These are phyloP conservation scores for Heliconius ethilla DNA, from an alignment of 2,888 invertebrate species.

Conservation along the genomic window DNA sequence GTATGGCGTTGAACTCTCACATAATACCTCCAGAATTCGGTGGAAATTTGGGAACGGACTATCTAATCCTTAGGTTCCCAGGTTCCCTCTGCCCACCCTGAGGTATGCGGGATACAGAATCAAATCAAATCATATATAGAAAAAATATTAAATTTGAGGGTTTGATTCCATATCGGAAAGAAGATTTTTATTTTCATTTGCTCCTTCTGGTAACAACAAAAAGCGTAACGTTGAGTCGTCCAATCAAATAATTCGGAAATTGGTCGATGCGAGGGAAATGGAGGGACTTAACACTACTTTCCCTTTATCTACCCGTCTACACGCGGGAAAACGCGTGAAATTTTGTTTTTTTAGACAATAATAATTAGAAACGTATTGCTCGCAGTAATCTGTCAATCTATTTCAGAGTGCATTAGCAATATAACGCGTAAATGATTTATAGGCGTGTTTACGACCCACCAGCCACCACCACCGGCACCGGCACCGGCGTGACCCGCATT, in stretches of 20 bases:
- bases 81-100: neutral
- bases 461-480: neutral
- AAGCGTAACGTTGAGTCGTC: too few species aligned
- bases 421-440: conserved; percentile 38
- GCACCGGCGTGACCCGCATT: conserved; percentile 37
- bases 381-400: conserved; percentile 34
- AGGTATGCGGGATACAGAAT: too few species aligned
- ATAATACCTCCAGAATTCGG: neutral
- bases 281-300: neutral
- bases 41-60: neutral
- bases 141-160: too few species aligned
- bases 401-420: conserved; percentile 36
- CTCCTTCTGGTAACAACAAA: too few species aligned
- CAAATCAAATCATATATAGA: too few species aligned
- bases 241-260: too few species aligned
- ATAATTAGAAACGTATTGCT: conserved; percentile 7
- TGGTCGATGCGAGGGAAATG: neutral
- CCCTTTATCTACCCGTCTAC: neutral
- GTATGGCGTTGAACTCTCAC: too few species aligned
- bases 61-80: neutral
- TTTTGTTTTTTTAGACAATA: neutral
- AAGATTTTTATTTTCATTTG: too few species aligned
- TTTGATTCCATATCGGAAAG: too few species aligned
- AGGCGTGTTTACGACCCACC: conserved; percentile 35
- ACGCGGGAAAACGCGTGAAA: neutral